These are phyloP conservation scores for Camponotus vicinus DNA, from an alignment of 1,140 invertebrate species.

Conservation along the genomic window DNA sequence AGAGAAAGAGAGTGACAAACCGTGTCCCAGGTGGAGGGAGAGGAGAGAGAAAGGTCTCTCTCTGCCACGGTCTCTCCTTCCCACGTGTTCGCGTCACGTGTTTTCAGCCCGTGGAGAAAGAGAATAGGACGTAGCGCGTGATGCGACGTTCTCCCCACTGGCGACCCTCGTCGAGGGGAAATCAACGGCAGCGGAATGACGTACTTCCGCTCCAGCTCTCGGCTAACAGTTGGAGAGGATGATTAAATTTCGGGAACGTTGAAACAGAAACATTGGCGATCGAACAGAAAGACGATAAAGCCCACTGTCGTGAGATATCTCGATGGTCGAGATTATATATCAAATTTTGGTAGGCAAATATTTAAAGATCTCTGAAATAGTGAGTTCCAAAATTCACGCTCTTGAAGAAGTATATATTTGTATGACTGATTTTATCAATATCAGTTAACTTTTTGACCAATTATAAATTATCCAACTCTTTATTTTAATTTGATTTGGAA, in stretches of 20 bases:
- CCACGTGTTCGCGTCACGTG: constrained; percentile 70
- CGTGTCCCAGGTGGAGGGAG: not conserved
- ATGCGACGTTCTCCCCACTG: constrained; percentile 37
- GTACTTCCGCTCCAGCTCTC: constrained; percentile 66
- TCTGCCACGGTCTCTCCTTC: constrained; percentile 59
- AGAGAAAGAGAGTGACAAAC: constrained; percentile 34
- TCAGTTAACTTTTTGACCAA: not conserved
- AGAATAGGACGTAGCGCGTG: not conserved
- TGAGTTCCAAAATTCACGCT: not conserved
- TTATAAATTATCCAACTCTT: not conserved
- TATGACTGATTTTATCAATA: constrained; percentile 9
- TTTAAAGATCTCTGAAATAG: not conserved
- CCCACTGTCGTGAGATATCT: not conserved
- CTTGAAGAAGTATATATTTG: not conserved
- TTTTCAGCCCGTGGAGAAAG: constrained; percentile 13
- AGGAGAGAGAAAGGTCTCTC: constrained; percentile 42
- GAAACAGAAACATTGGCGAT: not conserved
- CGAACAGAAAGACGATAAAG: not conserved
- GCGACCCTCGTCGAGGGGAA: constrained; percentile 52
- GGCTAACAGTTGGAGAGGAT: constrained; percentile 47
- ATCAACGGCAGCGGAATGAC: constrained; percentile 58
- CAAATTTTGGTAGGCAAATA: constrained; percentile 13
- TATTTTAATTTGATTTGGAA: constrained; percentile 13
- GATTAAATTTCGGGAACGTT: constrained; percentile 54
- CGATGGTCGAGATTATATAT: constrained; percentile 22